Evolutionary conservation across 2,797 vertebrate species (phyloP).

Genomic region (Xiphorhynchus erythropygius): DNA sequence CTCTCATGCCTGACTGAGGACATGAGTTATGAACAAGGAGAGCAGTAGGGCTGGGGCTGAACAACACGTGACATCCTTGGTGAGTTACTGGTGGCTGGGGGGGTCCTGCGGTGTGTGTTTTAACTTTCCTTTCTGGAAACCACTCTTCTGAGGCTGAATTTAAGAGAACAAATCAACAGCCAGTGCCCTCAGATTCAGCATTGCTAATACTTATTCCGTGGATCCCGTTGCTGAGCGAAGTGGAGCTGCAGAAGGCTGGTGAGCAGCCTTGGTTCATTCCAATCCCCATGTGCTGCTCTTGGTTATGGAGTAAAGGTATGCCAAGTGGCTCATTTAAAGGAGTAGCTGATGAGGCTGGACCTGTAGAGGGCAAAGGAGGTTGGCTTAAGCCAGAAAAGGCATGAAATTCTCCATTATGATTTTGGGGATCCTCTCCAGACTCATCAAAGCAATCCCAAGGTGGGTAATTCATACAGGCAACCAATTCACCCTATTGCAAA

Average conservation of each 20-base stretch:
- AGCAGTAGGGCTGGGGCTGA: background rate
- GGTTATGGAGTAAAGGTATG: background rate
- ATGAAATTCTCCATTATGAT: conserved; percentile 42
- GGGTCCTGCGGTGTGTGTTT: background rate
- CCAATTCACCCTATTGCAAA: conserved; percentile 60
- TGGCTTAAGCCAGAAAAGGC: conserved; percentile 45
- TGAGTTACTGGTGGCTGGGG: background rate
- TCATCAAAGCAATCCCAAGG: background rate
- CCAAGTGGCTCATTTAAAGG: conserved; percentile 15
- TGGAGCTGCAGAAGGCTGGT: background rate
- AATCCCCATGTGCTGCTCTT: background rate
- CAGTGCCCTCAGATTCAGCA: background rate
- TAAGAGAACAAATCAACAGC: background rate
- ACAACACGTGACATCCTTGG: rapidly evolving
- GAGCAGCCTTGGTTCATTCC: background rate
- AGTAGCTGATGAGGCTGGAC: conserved; percentile 39
- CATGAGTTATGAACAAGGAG: background rate
- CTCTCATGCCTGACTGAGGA: background rate
- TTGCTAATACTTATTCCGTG: conserved; percentile 45
- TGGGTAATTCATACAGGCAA: conserved; percentile 59
- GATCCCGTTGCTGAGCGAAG: conserved; percentile 23
- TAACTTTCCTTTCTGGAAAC: conserved; percentile 31
- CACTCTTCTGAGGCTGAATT: background rate
- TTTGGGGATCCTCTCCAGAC: background rate
- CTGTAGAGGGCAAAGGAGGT: conserved; percentile 72